Evolutionary conservation across 2,888 invertebrate genomes (phyloP).

Genomic region (Frankliniella fusca): DNA sequence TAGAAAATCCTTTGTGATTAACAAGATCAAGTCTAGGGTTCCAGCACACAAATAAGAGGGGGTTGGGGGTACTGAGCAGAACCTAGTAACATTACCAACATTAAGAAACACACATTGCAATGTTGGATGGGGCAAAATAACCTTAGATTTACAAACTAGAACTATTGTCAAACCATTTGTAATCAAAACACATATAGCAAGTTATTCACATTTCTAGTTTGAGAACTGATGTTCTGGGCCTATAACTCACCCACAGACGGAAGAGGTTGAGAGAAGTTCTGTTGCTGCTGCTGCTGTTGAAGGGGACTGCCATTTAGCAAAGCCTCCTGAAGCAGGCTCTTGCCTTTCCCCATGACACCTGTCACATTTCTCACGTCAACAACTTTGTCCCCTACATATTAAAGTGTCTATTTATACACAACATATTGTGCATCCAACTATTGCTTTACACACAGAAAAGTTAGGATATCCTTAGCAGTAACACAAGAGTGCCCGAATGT

Average conservation of each 20-base stretch:
- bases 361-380: not conserved
- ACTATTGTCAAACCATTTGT: too few relatives aligned
- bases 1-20: not conserved
- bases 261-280: not conserved
- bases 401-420: not conserved
- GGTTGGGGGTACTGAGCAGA: not conserved
- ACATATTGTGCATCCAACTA: not conserved
- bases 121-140: not conserved
- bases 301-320: constrained; percentile 30
- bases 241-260: not conserved
- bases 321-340: constrained; percentile 32
- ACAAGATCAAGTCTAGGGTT: too few relatives aligned
- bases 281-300: constrained; percentile 2
- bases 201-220: too few relatives aligned
- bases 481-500: too few relatives aligned
- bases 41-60: too few relatives aligned
- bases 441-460: not conserved
- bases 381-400: not conserved
- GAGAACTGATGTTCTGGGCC: not conserved
- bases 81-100: not conserved
- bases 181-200: too few relatives aligned
- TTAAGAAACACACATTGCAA: not conserved
- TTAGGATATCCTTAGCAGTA: too few relatives aligned
- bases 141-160: too few relatives aligned
- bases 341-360: constrained; percentile 6